phyloP scores from a whole-genome alignment of 2,797 vertebrate species.

The Intellagama lesueurii region DNA sequence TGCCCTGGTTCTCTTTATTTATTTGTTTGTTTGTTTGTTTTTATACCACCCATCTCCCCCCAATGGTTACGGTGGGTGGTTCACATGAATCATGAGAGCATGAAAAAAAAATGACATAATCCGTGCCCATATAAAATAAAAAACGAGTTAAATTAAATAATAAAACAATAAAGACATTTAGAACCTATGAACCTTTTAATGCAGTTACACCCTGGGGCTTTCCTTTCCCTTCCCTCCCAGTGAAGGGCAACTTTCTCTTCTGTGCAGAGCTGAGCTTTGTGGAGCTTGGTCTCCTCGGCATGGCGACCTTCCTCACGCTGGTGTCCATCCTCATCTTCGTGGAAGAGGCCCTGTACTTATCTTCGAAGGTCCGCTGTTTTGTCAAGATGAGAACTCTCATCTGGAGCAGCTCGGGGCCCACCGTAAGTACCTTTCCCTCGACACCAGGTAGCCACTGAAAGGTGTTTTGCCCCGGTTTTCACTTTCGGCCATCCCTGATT shows the following conservation, averaged over 20 bases:
- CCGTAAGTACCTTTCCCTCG: constrained; percentile 63
- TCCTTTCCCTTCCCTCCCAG: background rate
- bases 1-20: background rate
- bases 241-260: background rate
- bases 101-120: no score
- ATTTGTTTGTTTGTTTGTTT: no score
- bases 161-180: no score
- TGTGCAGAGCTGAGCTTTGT: constrained; percentile 64
- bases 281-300: constrained; percentile 67
- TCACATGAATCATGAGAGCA: no score
- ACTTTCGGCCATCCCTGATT: background rate
- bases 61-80: no score
- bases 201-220: no score
- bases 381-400: constrained; percentile 80
- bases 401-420: constrained; percentile 81
- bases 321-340: constrained; percentile 70
- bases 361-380: constrained; percentile 76
- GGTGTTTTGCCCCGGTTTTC: background rate
- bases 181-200: no score
- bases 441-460: background rate
- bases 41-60: no score
- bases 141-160: no score
- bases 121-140: no score
- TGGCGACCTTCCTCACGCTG: constrained; percentile 72
- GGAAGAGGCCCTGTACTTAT: constrained; percentile 77